Evolutionary conservation across 2,113 vertebrate genomes (phyloP), one percentile per base, ranked within the genome.

Genomic region (Labeo rohita): DNA sequence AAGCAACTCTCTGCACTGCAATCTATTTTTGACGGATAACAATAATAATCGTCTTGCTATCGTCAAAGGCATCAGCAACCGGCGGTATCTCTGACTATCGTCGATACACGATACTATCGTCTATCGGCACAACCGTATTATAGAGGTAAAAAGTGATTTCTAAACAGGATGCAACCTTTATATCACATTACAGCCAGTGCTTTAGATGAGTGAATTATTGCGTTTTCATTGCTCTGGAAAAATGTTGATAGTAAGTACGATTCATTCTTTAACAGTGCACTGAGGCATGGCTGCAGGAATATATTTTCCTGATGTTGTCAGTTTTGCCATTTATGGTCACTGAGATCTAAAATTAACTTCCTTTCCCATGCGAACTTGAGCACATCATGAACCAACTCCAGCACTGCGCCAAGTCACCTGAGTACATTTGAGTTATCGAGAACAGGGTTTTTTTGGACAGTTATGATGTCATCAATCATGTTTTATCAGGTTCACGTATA

Each of bases 251-350:
- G 63, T 23, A 13, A 13, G 63, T 15, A 12, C 2, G 39, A 72
- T 72, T 18, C 8, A 6, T 11, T 6, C 3, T 23, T 4, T 74
- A 0, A 73, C 12, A 23, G 45, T 8, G 11, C 6, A 74, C 1
- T 13, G 18, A 23, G 43, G 43, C 45, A 28, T 8, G 72, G 2
- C n/a, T 75, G n/a, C 73, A 15, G 45, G n/a, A 13, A 50, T 73
- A 61, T 59, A 0, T 47, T n/a, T 47, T 45, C 39, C 56, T 28
- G 5, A 61, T 80, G 34, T 28, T 15, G 0, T 12, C 21, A 23
- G 36, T 23, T 63, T 80, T 16, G n/a, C 78, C 56, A 28, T 80
- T 80, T 80, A 80, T 65, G 78, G 78, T 80, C 56, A 63, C 7
- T 45, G 2, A 70, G 36, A 23, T 63, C 78, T 80, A 63, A 28